Evolutionary conservation across 2,113 vertebrate species (phyloP), one percentile per base, ranked within the genome.

Genomic region (Nansenia antarctica): DNA sequence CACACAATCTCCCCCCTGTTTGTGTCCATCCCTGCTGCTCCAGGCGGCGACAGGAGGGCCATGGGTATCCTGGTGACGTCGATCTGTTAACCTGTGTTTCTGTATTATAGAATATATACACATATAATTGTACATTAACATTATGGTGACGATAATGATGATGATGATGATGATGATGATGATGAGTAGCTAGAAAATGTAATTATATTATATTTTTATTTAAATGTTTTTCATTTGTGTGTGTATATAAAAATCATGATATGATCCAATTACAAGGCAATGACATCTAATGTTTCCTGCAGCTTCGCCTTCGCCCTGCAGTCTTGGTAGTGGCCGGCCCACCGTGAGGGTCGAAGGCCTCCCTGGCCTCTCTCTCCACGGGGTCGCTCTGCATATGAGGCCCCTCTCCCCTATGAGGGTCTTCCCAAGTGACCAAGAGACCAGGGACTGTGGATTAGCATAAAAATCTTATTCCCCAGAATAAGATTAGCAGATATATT

Each of bases 401-500:
- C 68, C 77, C 71, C n/a, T n/a, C n/a, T n/a, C n/a, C n/a, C n/a
- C n/a, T 78, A 69, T 92, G 90, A 91, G 85, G 70, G 82, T 91
- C 89, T n/a, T 93, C 94, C 93, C 94, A 89, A 91, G 93, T 95
- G 96, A 95, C 94, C 94, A 93, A 87, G 90, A 90, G 92, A 92
- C 83, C 79, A 91, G 90, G 85, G 91, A 89, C 88, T 82, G 80
- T 45, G 77, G 92, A 98, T 98, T 98, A 98, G 94, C 96, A 98
- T 98, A 96, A 93, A 96, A 98, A 99, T 98, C 95, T 98, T 94
- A 95, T 98, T 98, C 92, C 93, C 86, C 65, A 91, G 95, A 94
- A 98, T 97, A 94, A 96, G 96, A 99, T 99, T 96, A 98, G 95
- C 95, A 98, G 95, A 97, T 94, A 94, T 96, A 96, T 96, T 96